Conservation (phyloP, 92 coral and sea anemone genomes). For the Montipora capitata region DNA sequence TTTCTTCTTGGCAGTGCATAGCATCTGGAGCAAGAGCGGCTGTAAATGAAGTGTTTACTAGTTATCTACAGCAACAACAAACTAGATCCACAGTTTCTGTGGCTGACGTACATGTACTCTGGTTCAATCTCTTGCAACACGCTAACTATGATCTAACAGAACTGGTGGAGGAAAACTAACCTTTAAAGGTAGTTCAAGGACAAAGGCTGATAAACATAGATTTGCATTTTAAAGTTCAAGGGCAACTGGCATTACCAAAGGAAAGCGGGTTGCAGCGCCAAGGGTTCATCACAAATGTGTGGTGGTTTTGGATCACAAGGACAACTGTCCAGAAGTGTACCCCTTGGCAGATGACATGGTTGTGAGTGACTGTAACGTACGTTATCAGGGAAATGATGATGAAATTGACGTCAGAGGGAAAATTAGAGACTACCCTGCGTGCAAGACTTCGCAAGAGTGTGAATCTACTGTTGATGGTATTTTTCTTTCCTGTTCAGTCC, state of each 20-base stretch:
- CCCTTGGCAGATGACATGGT: slow-evolving; percentile 41
- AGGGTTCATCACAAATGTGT: slow-evolving; percentile 59
- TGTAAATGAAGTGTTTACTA: slow-evolving; percentile 54
- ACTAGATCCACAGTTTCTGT: slow-evolving; percentile 12
- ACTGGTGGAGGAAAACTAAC: slow-evolving; percentile 35
- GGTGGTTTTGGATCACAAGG: slow-evolving; percentile 33
- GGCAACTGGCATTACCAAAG: slow-evolving; percentile 24
- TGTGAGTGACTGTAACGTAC: slow-evolving; percentile 45
- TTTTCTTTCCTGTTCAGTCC: slow-evolving; percentile 10
- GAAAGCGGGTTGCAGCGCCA: slow-evolving; percentile 40
- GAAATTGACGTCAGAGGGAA: neutral
- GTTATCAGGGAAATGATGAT: slow-evolving; percentile 40
- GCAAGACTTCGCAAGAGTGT: neutral
- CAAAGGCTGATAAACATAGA: slow-evolving; percentile 51
- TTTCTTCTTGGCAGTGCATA: neutral
- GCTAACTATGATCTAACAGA: slow-evolving; percentile 22
- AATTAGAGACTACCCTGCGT: neutral
- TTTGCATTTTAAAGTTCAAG: slow-evolving; percentile 23
- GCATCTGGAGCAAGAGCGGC: slow-evolving; percentile 54
- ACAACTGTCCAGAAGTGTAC: slow-evolving; percentile 20
- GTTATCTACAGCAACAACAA: slow-evolving; percentile 58
- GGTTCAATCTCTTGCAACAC: slow-evolving; percentile 32
- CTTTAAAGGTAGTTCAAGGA: slow-evolving; percentile 29
- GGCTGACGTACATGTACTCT: slow-evolving; percentile 39
- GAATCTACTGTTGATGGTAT: slow-evolving; percentile 16